These are phyloP conservation scores for Manis javanica DNA, from an alignment of 2,797 vertebrate species.

Conservation along the genomic window DNA sequence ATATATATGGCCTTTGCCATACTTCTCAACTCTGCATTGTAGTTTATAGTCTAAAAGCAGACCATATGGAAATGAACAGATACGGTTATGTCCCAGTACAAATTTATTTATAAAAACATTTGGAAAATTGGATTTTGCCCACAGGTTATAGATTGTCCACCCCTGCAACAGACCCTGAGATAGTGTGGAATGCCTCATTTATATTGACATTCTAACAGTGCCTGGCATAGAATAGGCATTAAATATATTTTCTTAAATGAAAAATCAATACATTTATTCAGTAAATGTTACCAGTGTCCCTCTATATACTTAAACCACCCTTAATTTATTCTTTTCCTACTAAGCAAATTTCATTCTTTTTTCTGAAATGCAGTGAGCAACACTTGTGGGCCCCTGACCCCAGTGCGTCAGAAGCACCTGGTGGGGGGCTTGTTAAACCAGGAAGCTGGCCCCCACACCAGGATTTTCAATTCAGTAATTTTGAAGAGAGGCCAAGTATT, in stretches of 20 bases:
- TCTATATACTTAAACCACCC: no score
- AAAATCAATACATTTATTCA: background rate
- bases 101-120: background rate
- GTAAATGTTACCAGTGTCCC: background rate
- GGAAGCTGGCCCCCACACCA: no score
- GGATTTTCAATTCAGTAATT: background rate
- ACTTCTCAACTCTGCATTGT: fast-evolving
- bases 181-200: background rate
- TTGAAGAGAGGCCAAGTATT: no score
- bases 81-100: background rate
- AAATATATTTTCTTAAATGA: background rate
- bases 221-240: background rate
- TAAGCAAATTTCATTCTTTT: background rate
- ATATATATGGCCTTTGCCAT: fast-evolving
- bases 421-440: fast-evolving
- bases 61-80: background rate
- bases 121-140: background rate
- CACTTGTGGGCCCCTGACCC: no score
- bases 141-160: background rate
- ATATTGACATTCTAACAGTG: background rate
- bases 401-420: background rate
- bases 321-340: background rate
- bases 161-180: no score
- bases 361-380: background rate
- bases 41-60: background rate